Conservation (phyloP, 2,797 vertebrate genomes). For the Tamandua tetradactyla region DNA sequence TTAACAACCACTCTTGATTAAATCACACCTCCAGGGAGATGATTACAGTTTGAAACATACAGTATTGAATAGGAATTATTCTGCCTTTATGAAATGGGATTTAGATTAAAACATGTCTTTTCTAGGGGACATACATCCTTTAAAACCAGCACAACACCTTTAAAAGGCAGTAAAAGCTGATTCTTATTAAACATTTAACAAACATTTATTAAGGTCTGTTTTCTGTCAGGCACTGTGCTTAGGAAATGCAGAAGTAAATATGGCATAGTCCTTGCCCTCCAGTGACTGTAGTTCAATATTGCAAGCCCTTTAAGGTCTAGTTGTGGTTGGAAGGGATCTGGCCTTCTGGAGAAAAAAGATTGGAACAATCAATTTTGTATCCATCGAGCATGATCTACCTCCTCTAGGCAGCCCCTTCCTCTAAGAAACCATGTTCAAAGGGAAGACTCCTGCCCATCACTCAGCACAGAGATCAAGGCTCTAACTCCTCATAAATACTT, state of each 20-base stretch:
- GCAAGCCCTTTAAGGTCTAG: not conserved
- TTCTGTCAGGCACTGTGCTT: not conserved
- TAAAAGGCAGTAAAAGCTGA: not conserved
- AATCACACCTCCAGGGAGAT: too few relatives aligned
- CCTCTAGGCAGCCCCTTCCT: not conserved
- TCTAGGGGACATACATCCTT: too few relatives aligned
- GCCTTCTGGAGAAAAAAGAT: not conserved
- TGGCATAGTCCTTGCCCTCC: not conserved
- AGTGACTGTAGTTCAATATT: not conserved
- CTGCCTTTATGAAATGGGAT: too few relatives aligned
- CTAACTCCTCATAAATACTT: conserved; percentile 39
- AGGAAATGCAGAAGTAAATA: not conserved
- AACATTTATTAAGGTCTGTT: conserved; percentile 10
- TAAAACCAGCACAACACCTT: not conserved
- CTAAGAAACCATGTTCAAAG: not conserved
- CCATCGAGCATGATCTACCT: not conserved
- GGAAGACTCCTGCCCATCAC: not conserved
- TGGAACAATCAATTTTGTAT: conserved; percentile 4
- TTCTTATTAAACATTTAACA: conserved; percentile 33
- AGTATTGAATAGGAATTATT: too few relatives aligned
- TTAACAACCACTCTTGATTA: too few relatives aligned
- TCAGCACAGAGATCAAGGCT: conserved; percentile 38
- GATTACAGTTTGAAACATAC: too few relatives aligned
- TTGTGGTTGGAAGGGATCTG: not conserved
- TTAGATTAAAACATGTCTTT: too few relatives aligned